phyloP scores from a whole-genome alignment of 2,888 invertebrate genomes.

The Lithophane leautieri region DNA sequence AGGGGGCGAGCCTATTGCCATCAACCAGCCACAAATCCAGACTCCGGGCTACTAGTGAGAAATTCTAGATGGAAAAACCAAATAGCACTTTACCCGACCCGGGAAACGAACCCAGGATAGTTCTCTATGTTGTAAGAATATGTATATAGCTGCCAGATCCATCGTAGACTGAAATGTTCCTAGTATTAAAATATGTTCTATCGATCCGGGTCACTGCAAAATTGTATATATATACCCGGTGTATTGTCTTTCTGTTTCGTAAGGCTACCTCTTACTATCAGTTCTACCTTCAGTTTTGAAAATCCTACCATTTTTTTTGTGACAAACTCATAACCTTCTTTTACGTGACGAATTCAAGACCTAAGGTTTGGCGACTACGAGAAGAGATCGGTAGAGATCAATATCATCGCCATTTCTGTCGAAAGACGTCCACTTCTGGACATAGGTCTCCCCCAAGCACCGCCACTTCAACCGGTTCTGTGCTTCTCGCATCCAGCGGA shows the following conservation, averaged over 20 bases:
- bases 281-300: background rate
- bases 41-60: no score
- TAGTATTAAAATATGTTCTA: slow-evolving; percentile 29
- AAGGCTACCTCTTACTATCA: background rate
- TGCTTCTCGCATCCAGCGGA: background rate
- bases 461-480: background rate
- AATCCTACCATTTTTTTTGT: background rate
- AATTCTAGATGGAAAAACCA: no score
- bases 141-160: background rate
- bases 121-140: background rate
- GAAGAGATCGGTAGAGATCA: background rate
- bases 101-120: no score
- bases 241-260: background rate
- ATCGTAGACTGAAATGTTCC: background rate
- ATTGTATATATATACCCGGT: background rate
- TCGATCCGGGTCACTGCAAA: slow-evolving; percentile 14
- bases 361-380: background rate
- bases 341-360: no score
- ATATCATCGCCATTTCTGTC: background rate
- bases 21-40: no score
- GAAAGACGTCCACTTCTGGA: background rate
- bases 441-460: background rate
- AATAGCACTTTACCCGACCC: no score
- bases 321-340: background rate
- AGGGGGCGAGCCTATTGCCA: no score